These are phyloP conservation scores for Esperia sulphurella DNA, from an alignment of 2,888 invertebrate genomes.

Conservation along the genomic window DNA sequence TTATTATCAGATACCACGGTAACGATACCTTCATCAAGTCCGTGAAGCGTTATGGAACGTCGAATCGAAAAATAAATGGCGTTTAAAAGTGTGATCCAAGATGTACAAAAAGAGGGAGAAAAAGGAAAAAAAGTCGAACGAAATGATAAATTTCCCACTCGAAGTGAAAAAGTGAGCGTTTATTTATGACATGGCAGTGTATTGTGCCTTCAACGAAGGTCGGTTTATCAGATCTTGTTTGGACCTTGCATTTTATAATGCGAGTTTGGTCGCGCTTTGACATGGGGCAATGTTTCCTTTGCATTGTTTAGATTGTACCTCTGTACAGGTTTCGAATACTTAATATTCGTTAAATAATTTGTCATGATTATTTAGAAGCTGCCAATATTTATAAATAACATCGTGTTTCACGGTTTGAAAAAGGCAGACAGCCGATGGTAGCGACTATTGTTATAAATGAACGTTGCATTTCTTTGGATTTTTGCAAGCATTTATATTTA, in stretches of 20 bases:
- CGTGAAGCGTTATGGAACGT: constrained; percentile 59
- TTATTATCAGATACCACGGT: constrained; percentile 68
- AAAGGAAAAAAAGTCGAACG: constrained; percentile 58
- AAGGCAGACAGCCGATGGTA: no score
- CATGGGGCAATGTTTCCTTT: constrained; percentile 32
- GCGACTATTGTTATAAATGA: no score
- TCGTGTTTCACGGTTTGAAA: no score
- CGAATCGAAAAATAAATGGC: constrained; percentile 70
- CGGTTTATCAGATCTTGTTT: constrained; percentile 64
- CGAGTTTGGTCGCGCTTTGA: constrained; percentile 44
- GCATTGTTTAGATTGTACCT: neutral
- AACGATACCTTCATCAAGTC: constrained; percentile 69
- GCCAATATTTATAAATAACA: no score
- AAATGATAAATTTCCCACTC: constrained; percentile 73
- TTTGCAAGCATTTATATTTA: no score
- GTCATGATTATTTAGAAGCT: no score
- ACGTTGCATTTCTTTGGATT: no score
- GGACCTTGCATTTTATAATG: constrained; percentile 50
- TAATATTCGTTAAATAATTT: no score
- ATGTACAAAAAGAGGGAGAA: constrained; percentile 65
- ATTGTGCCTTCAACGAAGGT: constrained; percentile 49
- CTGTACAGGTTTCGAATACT: neutral
- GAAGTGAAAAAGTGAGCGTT: constrained; percentile 69
- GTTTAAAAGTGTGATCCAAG: constrained; percentile 75
- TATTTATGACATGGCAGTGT: constrained; percentile 68